A percentile compares a stretch with the other conserved stretches of the same genome.
Conservation (phyloP, 2,113 vertebrate species). For the Rhabdomys dilectus region DNA sequence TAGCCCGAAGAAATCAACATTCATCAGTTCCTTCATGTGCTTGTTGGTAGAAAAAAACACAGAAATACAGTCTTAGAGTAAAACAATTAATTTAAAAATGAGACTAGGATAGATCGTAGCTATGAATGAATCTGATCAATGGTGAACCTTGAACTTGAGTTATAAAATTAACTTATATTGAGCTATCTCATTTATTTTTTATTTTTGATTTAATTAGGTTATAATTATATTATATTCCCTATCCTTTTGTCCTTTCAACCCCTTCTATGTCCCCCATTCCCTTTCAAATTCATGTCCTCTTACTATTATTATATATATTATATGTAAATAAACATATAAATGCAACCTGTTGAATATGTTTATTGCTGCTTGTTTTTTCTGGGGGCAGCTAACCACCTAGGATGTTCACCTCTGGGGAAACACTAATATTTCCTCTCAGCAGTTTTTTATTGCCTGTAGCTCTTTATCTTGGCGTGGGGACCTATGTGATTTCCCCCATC, state of each 20-base stretch:
- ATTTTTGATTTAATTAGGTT: neutral
- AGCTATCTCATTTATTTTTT: neutral
- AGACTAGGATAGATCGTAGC: slow-evolving; percentile 33
- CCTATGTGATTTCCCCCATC: neutral
- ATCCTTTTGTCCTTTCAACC: neutral
- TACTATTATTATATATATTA: neutral
- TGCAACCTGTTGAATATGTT: neutral
- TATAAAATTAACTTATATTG: slow-evolving; percentile 35
- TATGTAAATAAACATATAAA: neutral
- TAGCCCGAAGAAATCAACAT: neutral
- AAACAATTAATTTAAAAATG: slow-evolving; percentile 3
- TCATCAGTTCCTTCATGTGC: neutral
- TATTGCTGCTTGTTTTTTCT: neutral
- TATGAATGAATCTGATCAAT: slow-evolving; percentile 19
- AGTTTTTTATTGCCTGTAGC: neutral
- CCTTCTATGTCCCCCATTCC: neutral
- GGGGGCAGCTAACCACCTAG: neutral
- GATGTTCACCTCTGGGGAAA: neutral
- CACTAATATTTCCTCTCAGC: too few species aligned
- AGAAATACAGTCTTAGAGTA: neutral
- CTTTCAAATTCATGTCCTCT: neutral
- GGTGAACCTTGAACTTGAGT: slow-evolving; percentile 9
- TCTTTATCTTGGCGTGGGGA: neutral
- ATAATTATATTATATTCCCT: neutral
- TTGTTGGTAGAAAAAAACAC: neutral